These are phyloP conservation scores for Aegithalos caudatus DNA, from an alignment of 2,113 vertebrate species.

Conservation along the genomic window DNA sequence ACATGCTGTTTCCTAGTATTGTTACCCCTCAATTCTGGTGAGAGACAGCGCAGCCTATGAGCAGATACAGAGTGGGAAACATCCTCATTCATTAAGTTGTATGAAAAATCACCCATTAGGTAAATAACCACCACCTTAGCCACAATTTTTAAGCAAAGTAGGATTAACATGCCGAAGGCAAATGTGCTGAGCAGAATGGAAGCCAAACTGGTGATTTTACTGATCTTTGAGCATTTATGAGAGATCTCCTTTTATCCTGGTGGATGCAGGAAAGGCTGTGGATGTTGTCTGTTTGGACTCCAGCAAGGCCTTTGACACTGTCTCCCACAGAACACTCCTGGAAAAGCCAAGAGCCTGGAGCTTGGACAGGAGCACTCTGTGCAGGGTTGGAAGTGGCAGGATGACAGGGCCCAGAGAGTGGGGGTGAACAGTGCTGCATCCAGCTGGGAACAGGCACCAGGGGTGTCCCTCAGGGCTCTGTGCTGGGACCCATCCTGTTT, in stretches of 20 bases:
- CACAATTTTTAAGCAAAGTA: conserved; percentile 18
- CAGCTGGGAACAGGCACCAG: neutral
- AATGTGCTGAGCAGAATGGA: neutral
- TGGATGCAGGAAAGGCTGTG: too few relatives aligned
- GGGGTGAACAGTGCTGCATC: neutral
- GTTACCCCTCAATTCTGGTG: conserved; percentile 56
- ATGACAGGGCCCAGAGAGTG: neutral
- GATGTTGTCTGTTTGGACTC: neutral
- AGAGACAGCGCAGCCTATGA: conserved; percentile 56
- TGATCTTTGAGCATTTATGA: neutral
- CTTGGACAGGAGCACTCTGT: neutral
- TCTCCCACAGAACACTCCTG: neutral
- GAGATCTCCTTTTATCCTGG: neutral
- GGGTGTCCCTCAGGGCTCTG: neutral
- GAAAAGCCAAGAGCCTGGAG: neutral
- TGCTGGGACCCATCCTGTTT: neutral
- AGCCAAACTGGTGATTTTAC: neutral
- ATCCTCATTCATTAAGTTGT: neutral
- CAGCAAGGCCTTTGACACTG: neutral
- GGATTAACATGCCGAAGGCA: neutral
- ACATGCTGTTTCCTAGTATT: conserved; percentile 66
- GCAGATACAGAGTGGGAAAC: conserved; percentile 57
- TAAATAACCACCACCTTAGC: conserved; percentile 26
- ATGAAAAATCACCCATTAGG: conserved; percentile 27
- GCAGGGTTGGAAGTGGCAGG: neutral